A percentile compares a stretch with the other conserved stretches of the same genome.
phyloP scores from a whole-genome alignment of 2,797 vertebrate species.

The Ctenopoma multispine region DNA sequence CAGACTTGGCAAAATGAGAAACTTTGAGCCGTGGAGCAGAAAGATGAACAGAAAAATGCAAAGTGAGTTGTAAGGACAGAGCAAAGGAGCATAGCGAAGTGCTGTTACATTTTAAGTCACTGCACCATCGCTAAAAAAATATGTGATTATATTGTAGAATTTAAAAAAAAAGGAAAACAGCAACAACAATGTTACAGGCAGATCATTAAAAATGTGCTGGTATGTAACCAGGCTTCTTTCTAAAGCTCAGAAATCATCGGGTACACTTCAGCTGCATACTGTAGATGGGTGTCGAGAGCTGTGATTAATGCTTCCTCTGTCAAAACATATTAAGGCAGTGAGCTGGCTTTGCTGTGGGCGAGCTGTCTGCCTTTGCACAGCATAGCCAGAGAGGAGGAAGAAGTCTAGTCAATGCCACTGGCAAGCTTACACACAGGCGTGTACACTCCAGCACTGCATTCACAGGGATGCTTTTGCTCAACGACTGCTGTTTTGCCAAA shows the following conservation, averaged over 20 bases:
- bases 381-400: slow-evolving; percentile 56
- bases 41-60: neutral
- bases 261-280: slow-evolving; percentile 49
- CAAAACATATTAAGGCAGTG: slow-evolving; percentile 74
- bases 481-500: slow-evolving; percentile 27
- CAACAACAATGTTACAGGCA: too few species aligned
- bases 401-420: slow-evolving; percentile 59
- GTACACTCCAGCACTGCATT: slow-evolving; percentile 13
- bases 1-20: slow-evolving; percentile 29
- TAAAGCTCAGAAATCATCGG: slow-evolving; percentile 16
- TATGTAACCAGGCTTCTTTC: neutral
- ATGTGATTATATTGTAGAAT: too few species aligned
- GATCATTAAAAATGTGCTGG: neutral
- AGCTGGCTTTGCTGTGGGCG: slow-evolving; percentile 70
- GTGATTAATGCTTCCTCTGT: slow-evolving; percentile 65
- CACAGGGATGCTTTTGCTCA: slow-evolving; percentile 8
- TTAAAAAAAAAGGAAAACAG: neutral
- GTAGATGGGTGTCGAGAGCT: slow-evolving; percentile 71
- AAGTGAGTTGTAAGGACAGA: neutral
- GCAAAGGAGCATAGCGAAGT: neutral
- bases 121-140: too few species aligned
- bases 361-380: slow-evolving; percentile 63
- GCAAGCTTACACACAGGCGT: slow-evolving; percentile 49
- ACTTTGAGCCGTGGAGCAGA: slow-evolving; percentile 28
- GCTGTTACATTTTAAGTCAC: neutral